Evolutionary conservation across 2,797 vertebrate species (phyloP).

Genomic region (Betta splendens): DNA sequence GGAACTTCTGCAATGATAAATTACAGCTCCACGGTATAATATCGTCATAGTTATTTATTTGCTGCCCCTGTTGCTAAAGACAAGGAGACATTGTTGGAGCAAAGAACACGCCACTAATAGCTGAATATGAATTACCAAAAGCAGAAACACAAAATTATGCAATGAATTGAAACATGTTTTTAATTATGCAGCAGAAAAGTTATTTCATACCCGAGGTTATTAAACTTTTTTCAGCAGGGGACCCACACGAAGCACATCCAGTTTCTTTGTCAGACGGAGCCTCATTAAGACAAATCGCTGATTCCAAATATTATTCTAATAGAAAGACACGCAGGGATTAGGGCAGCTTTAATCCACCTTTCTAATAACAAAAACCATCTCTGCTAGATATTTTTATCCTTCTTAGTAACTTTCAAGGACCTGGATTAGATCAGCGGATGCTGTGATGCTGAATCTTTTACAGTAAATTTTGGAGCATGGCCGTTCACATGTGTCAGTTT

Average conservation of each 20-base stretch:
- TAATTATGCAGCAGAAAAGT: constrained; percentile 41
- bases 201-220: constrained; percentile 47
- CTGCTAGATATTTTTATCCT: background rate
- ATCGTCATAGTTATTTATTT: constrained; percentile 66
- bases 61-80: constrained; percentile 29
- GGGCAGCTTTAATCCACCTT: constrained; percentile 23
- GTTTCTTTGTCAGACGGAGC: constrained; percentile 26
- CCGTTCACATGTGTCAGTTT: no score
- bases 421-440: constrained; percentile 28
- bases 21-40: constrained; percentile 54
- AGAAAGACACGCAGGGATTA: constrained; percentile 35
- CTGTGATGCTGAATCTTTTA: background rate
- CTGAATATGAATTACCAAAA: constrained; percentile 27
- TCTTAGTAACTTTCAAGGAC: constrained; percentile 16
- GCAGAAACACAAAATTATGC: constrained; percentile 4
- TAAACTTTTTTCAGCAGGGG: constrained; percentile 44
- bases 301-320: constrained; percentile 41
- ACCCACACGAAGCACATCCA: constrained; percentile 26
- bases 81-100: constrained; percentile 31
- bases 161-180: constrained; percentile 27
- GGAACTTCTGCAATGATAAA: constrained; percentile 61
- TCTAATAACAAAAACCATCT: constrained; percentile 3
- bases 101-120: constrained; percentile 29
- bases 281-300: constrained; percentile 66
- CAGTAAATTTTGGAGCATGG: no score